Evolutionary conservation across 2,113 vertebrate species (phyloP).

Genomic region (Barbus barbus): DNA sequence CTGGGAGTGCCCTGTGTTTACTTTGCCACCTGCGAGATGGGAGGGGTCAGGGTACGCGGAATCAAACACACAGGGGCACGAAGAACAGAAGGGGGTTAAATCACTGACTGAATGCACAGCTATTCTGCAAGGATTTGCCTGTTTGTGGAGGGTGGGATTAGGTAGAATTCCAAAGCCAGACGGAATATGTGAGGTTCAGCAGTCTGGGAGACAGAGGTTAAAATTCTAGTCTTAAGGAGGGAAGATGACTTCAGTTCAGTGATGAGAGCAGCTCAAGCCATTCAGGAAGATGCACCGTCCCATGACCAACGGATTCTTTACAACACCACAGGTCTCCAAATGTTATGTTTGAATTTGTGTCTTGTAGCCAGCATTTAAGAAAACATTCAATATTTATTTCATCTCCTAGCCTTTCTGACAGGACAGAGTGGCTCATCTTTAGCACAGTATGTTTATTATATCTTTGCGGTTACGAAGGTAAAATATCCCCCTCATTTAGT

Average conservation of each 20-base stretch:
- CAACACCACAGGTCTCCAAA: not conserved
- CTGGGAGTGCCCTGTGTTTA: constrained; percentile 75
- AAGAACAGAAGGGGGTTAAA: constrained; percentile 49
- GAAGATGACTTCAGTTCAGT: constrained; percentile 17
- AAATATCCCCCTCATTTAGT: not conserved
- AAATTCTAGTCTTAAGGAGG: constrained; percentile 29
- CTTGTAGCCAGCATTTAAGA: not conserved
- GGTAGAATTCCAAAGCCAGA: constrained; percentile 60
- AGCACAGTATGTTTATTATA: constrained; percentile 14
- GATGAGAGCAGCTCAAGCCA: constrained; percentile 47
- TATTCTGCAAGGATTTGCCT: constrained; percentile 59
- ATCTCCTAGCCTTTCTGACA: not conserved
- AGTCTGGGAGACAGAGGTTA: constrained; percentile 43
- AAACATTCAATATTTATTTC: constrained; percentile 19
- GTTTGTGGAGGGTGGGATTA: constrained; percentile 55
- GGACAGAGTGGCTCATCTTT: constrained; percentile 3
- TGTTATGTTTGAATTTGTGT: constrained; percentile 13
- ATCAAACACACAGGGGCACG: constrained; percentile 39
- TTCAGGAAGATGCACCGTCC: not conserved
- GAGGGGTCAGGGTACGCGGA: not conserved
- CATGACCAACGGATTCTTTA: not conserved
- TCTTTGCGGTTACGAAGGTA: not conserved
- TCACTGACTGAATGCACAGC: constrained; percentile 60
- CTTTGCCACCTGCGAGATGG: constrained; percentile 76
- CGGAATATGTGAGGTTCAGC: constrained; percentile 67